A percentile compares a stretch with the other conserved stretches of the same genome.
phyloP scores from a whole-genome alignment of 2,888 invertebrate species.

The Drosophila multiciliata region DNA sequence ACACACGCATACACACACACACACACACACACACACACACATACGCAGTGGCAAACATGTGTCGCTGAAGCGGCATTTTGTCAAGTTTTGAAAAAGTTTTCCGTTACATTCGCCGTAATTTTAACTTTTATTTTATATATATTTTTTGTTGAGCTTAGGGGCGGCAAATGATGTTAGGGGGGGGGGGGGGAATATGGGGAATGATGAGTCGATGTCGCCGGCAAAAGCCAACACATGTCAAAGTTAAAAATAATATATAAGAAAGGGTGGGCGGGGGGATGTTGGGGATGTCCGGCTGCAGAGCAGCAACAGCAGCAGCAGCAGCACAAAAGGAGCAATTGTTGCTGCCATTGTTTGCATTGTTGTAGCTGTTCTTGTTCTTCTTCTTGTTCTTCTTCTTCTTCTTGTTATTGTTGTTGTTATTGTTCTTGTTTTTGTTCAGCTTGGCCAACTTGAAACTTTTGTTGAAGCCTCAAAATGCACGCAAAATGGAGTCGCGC shows the following conservation, averaged over 20 bases:
- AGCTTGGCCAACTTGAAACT: slow-evolving; percentile 63
- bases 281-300: slow-evolving; percentile 22
- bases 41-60: slow-evolving; percentile 22
- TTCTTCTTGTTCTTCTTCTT: slow-evolving; percentile 36
- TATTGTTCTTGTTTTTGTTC: slow-evolving; percentile 32
- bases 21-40: slow-evolving; percentile 5
- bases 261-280: neutral
- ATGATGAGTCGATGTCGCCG: slow-evolving; percentile 73
- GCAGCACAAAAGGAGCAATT: slow-evolving; percentile 44
- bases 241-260: slow-evolving; percentile 75
- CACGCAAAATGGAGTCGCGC: slow-evolving; percentile 38
- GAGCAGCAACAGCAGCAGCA: slow-evolving; percentile 4
- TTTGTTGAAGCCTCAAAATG: slow-evolving; percentile 60
- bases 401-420: slow-evolving; percentile 36
- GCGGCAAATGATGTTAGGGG: slow-evolving; percentile 53
- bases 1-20: slow-evolving; percentile 14
- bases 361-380: slow-evolving; percentile 33
- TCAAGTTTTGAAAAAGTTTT: slow-evolving; percentile 72
- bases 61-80: slow-evolving; percentile 58
- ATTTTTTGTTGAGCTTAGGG: slow-evolving; percentile 2
- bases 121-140: slow-evolving; percentile 33
- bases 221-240: slow-evolving; percentile 76
- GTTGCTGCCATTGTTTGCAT: slow-evolving; percentile 37
- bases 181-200: slow-evolving; percentile 10
- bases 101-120: slow-evolving; percentile 53